A percentile compares a stretch with the other conserved stretches of the same genome.
These are phyloP conservation scores for Campylorhamphus procurvoides DNA, from an alignment of 2,113 vertebrate species.

Conservation along the genomic window DNA sequence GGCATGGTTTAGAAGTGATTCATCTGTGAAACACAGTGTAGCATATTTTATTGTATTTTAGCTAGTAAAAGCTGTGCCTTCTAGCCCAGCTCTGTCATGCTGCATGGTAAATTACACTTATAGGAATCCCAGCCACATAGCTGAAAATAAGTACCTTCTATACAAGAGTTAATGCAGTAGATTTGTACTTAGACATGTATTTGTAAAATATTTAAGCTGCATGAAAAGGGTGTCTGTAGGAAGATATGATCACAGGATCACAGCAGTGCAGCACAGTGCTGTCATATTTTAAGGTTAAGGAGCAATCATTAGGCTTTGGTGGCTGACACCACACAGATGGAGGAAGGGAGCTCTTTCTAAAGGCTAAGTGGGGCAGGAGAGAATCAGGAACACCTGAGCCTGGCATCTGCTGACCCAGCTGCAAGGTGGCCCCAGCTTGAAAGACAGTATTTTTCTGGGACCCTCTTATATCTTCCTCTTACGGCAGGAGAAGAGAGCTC, in stretches of 20 bases:
- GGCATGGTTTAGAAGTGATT: constrained; percentile 57
- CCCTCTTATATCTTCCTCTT: accelerated
- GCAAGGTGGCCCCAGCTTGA: background rate
- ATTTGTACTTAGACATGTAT: constrained; percentile 64
- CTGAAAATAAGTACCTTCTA: constrained; percentile 44
- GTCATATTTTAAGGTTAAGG: constrained; percentile 4
- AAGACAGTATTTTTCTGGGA: background rate
- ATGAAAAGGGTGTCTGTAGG: background rate
- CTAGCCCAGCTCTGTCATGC: constrained; percentile 30
- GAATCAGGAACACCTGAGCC: background rate
- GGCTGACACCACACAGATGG: background rate
- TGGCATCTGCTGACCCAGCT: background rate
- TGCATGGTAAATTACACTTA: constrained; percentile 56
- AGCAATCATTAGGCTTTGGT: background rate
- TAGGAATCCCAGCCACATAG: constrained; percentile 34
- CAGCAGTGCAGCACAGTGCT: background rate
- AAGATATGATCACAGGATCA: constrained; percentile 31
- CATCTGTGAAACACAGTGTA: constrained; percentile 36
- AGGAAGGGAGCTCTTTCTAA: background rate
- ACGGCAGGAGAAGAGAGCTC: background rate
- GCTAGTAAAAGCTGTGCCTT: constrained; percentile 34
- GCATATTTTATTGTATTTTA: constrained; percentile 65
- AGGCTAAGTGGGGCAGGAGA: background rate
- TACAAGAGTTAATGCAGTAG: constrained; percentile 43
- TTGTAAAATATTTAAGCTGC: constrained; percentile 70